phyloP scores from a whole-genome alignment of 1,140 invertebrate genomes.

The Macrobrachium nipponense region DNA sequence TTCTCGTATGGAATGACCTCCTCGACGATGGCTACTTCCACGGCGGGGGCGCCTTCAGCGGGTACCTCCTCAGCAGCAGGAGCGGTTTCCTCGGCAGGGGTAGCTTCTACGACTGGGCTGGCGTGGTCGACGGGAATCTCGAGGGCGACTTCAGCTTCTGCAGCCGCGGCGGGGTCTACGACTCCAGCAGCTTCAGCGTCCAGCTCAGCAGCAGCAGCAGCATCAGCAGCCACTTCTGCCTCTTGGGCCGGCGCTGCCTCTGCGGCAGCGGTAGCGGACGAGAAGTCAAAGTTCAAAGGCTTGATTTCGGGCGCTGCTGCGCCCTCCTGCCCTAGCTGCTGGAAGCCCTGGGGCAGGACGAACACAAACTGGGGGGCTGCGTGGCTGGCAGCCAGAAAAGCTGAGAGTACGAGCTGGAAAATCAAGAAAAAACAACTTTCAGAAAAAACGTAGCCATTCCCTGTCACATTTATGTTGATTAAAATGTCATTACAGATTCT shows the following conservation, averaged over 20 bases:
- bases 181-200: background rate
- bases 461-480: too few species aligned
- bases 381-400: background rate
- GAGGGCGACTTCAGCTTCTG: background rate
- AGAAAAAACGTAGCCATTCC: too few species aligned
- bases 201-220: background rate
- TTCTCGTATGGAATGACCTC: background rate
- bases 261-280: background rate
- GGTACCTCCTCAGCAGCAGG: background rate
- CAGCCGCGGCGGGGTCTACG: background rate
- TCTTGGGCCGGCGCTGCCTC: background rate
- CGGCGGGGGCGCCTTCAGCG: background rate
- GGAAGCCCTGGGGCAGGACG: background rate
- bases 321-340: background rate
- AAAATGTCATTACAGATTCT: too few species aligned
- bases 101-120: background rate
- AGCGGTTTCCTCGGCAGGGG: background rate
- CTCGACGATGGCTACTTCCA: background rate
- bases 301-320: background rate
- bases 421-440: too few species aligned
- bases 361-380: slow-evolving; percentile 3
- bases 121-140: background rate
- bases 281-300: background rate
- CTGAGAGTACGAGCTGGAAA: too few species aligned
- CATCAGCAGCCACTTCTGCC: background rate